phyloP scores from a whole-genome alignment of 1,140 invertebrate species.

The Hormaphis cornu region DNA sequence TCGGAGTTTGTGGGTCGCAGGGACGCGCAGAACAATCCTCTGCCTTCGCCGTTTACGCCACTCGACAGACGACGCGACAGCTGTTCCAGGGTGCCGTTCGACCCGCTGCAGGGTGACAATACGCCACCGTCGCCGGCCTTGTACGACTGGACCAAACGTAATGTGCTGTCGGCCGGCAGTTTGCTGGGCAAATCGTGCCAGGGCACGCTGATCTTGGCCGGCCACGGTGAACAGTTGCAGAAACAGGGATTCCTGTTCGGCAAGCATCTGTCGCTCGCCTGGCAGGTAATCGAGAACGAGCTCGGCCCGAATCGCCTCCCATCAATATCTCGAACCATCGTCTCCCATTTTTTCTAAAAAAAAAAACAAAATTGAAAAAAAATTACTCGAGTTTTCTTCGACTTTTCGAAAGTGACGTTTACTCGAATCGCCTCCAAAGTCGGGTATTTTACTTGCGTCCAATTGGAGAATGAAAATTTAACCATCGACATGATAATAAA shows the following conservation, averaged over 20 bases:
- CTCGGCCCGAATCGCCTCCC: too few species aligned
- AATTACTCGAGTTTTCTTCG: too few species aligned
- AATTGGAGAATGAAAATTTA: too few species aligned
- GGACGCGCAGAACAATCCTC: constrained; percentile 72
- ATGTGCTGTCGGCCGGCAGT: constrained; percentile 73
- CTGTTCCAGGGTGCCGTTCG: neutral
- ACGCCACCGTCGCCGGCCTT: constrained; percentile 51
- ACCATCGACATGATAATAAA: too few species aligned
- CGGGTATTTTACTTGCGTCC: too few species aligned
- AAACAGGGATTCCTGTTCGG: constrained; percentile 74
- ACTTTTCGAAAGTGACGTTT: too few species aligned
- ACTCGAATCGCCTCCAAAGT: too few species aligned
- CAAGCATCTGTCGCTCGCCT: constrained; percentile 77
- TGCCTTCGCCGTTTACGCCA: constrained; percentile 54
- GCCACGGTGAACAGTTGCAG: constrained; percentile 49
- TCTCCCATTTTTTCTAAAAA: too few species aligned
- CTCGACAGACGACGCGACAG: neutral
- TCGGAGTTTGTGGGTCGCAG: constrained; percentile 78
- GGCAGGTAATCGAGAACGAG: constrained; percentile 79
- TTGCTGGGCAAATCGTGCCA: constrained; percentile 80
- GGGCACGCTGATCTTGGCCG: constrained; percentile 70
- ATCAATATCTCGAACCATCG: too few species aligned
- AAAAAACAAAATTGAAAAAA: too few species aligned
- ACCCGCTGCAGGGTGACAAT: neutral
- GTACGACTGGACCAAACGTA: constrained; percentile 72